Evolutionary conservation across 2,888 invertebrate genomes (phyloP), one percentile per base, ranked within the genome.

Genomic region (Eristalis pertinax): DNA sequence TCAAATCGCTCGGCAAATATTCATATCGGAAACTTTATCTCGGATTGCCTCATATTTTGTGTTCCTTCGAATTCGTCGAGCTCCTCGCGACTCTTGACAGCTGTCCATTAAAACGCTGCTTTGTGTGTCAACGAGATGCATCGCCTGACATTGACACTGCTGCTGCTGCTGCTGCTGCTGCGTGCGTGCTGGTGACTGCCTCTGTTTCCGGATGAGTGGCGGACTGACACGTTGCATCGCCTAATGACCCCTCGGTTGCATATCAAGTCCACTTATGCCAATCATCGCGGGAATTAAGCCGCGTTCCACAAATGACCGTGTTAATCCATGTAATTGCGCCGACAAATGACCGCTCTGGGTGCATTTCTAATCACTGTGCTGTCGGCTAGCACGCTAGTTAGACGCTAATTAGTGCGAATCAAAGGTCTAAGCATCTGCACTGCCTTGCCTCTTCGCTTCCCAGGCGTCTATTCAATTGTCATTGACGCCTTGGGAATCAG

Each of bases 261-360:
- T n/a, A 32, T 32, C 32, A 32, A 8, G 32, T 32, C 32, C 32
- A 50, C 50, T 50, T 19, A 50, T 19, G 8, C 50, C 8, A 50
- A 50, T 50, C 50, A 50, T 19, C 19, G 5, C 38, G 38, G 38
- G 38, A 13, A 13, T 69, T 50, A 19, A 43, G 7, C 15, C 26
- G 26, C 26, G 26, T 4, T 26, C 4, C 26, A 29, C 76, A 76
- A 67, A 70, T 76, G 26, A 67, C 60, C 41, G 22, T 43, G 65
- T 60, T 72, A 76, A 32, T 26, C 29, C 29, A 29, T 22, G 41
- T 62, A 75, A 75, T 81, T 70, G 32, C 43, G n/a, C 26, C 8
- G 13, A n/a, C 15, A 64, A 65, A 65, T 81, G 38, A 24, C 75
- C 11, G n/a, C 8, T 69, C 22, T 38, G 60, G 50, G 56, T 24